Evolutionary conservation across 2,797 vertebrate species (phyloP).

Genomic region (Cercopithecus petaurista): DNA sequence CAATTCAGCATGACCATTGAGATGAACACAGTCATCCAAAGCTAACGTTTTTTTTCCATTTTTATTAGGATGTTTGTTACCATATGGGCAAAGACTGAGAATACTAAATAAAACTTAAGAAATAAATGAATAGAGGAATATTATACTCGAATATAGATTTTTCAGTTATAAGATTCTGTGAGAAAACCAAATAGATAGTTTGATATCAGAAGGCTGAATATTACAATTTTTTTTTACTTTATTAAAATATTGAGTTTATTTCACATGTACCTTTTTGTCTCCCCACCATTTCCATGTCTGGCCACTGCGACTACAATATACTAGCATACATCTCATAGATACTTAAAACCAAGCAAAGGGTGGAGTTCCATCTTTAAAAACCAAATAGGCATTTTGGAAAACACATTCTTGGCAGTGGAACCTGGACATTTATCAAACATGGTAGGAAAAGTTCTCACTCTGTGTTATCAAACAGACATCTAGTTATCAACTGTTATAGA

Average conservation of each 20-base stretch:
- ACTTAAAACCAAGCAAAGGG: background rate
- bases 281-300: background rate
- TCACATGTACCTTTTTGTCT: background rate
- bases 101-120: slow-evolving; percentile 12
- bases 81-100: background rate
- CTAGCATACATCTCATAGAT: background rate
- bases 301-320: background rate
- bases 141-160: background rate
- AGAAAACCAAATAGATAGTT: slow-evolving; percentile 20
- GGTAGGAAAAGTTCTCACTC: background rate
- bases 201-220: background rate
- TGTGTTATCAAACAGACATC: background rate
- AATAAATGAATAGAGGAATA: background rate
- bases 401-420: background rate
- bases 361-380: background rate
- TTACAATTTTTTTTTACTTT: background rate
- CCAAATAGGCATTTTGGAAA: background rate
- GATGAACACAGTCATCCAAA: background rate
- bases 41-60: background rate
- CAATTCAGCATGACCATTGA: background rate
- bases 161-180: background rate
- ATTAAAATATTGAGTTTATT: background rate
- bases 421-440: background rate
- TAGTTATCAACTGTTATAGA: background rate
- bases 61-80: slow-evolving; percentile 3